phyloP scores from a whole-genome alignment of 2,113 vertebrate genomes.

The Hyaena hyaena region DNA sequence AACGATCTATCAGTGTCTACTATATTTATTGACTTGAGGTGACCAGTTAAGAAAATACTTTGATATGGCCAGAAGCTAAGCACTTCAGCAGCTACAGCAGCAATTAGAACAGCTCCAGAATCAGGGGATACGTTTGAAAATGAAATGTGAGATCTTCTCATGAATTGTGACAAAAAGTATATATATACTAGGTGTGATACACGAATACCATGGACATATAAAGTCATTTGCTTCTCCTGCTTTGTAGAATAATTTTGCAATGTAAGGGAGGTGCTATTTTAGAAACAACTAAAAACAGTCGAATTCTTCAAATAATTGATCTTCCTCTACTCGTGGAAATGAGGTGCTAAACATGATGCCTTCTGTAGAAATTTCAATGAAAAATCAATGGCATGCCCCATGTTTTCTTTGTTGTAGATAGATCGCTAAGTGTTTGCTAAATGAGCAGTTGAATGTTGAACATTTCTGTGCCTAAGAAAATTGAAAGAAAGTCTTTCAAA shows the following conservation, averaged over 20 bases:
- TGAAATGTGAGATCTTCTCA: not conserved
- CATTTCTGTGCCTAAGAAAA: not conserved
- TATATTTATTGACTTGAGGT: not conserved
- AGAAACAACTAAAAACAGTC: conserved; percentile 20
- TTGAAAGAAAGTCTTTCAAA: not conserved
- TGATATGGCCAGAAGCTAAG: not conserved
- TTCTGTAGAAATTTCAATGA: not conserved
- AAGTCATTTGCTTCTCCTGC: conserved; percentile 11
- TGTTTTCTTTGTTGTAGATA: not conserved
- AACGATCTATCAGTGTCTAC: not conserved
- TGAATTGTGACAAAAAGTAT: not conserved
- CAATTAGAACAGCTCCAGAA: not conserved
- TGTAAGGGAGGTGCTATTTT: not conserved
- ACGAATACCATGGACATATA: not conserved
- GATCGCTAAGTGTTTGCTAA: not conserved
- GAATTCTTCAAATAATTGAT: conserved; percentile 3
- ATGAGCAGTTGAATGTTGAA: not conserved
- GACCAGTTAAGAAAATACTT: conserved; percentile 14
- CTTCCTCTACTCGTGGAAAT: not conserved
- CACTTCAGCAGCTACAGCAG: not conserved
- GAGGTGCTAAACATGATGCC: not conserved
- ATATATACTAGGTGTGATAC: not conserved
- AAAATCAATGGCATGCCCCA: not conserved
- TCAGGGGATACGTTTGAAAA: not conserved
- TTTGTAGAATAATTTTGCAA: conserved; percentile 13